These are phyloP conservation scores for Ostrea edulis DNA, from an alignment of 1,140 invertebrate genomes.

Conservation along the genomic window DNA sequence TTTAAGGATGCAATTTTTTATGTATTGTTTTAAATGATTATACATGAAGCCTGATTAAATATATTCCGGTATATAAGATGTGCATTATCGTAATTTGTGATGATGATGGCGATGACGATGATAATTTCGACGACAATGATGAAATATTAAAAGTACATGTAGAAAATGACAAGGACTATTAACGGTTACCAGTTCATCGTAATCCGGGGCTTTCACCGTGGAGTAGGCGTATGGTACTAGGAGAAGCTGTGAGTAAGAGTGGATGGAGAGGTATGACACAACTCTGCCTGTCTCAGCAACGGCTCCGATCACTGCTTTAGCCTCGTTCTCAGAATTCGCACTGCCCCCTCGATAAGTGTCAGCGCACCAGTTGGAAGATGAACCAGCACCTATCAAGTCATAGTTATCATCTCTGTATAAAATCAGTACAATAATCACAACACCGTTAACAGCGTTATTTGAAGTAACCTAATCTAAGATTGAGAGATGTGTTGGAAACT, in stretches of 20 bases:
- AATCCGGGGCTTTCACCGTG: conserved; percentile 30
- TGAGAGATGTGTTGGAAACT: no score
- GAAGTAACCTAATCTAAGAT: no score
- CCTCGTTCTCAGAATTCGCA: conserved; percentile 59
- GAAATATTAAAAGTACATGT: neutral
- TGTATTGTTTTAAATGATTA: no score
- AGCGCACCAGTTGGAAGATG: conserved; percentile 34
- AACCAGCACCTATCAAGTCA: conserved; percentile 47
- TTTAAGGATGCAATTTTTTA: no score
- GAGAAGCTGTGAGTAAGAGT: conserved; percentile 62
- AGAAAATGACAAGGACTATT: neutral
- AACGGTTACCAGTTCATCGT: conserved; percentile 33
- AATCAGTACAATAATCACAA: no score
- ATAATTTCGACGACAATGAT: neutral
- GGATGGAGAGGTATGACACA: conserved; percentile 59
- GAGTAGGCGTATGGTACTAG: conserved; percentile 53
- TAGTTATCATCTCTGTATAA: no score
- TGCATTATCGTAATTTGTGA: no score
- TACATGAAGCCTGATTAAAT: no score
- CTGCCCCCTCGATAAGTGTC: conserved; percentile 54
- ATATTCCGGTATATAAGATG: no score
- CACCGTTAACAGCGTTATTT: no score
- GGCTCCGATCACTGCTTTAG: conserved; percentile 47
- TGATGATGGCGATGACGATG: no score
- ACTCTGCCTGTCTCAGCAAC: conserved; percentile 42